These are phyloP conservation scores for Caenorhabditis inopinata DNA, from an alignment of 1,140 invertebrate genomes.

Conservation along the genomic window DNA sequence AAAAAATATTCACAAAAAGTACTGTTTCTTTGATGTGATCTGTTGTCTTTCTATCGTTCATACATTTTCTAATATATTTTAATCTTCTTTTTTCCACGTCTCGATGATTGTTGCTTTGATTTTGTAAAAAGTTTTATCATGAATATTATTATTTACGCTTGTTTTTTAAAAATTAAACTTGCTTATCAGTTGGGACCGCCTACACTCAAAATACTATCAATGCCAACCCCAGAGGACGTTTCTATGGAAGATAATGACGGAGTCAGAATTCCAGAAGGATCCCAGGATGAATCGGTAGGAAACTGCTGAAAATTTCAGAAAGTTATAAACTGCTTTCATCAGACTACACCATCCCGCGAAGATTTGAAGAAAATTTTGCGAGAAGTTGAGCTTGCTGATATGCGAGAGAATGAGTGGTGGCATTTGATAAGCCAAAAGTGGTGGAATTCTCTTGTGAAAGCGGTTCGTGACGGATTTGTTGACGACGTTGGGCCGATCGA, in stretches of 20 bases:
- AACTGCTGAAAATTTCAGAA: too few relatives aligned
- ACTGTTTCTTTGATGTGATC: too few relatives aligned
- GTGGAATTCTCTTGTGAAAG: slow-evolving; percentile 40
- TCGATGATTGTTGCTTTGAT: too few relatives aligned
- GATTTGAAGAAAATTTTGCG: not conserved
- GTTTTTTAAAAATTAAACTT: too few relatives aligned
- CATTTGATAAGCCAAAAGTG: slow-evolving; percentile 32
- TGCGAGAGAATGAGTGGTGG: not conserved
- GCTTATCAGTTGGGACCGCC: not conserved
- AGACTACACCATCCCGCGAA: not conserved
- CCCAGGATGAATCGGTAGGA: not conserved
- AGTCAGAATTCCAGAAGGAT: not conserved
- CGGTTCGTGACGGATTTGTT: slow-evolving; percentile 19
- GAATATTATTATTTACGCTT: too few relatives aligned
- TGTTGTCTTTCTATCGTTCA: too few relatives aligned
- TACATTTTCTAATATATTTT: too few relatives aligned
- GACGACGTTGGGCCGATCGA: slow-evolving; percentile 41
- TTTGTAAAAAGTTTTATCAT: too few relatives aligned
- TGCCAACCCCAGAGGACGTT: slow-evolving; percentile 8
- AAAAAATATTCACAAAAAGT: too few relatives aligned
- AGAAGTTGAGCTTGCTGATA: not conserved
- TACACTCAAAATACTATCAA: not conserved
- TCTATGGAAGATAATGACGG: not conserved
- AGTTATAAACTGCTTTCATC: not conserved
- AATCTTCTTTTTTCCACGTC: too few relatives aligned